Evolutionary conservation across 2,797 vertebrate genomes (phyloP), one percentile per base, ranked within the genome.

Genomic region (Coilia nasus): DNA sequence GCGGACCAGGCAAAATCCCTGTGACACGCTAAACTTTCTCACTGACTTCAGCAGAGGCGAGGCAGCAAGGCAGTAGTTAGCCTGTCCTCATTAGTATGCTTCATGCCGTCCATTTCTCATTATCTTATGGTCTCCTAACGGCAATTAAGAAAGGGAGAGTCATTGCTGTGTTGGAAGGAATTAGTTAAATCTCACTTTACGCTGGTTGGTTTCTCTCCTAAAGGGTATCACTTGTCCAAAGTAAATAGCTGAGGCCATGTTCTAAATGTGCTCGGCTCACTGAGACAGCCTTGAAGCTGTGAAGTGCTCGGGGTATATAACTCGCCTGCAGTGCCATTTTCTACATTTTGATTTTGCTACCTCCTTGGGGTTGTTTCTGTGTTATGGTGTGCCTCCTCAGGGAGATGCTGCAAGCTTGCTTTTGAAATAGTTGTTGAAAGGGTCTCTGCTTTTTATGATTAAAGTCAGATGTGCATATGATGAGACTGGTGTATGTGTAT

Each of bases 31-130:
- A 44, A 31, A 78, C 71, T 78, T 54, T 54, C 71, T n/a, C 6
- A 78, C 31, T 78, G 71, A 78, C 71, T 78, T 78, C n/a, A 78
- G 19, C 71, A 78, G 31, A 21, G 7, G 71, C 19, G 17, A 17
- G 1, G 2, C 71, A 78, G 71, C 17, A 5, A 78, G 71, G 35
- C 71, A 17, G 35, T 78, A 21, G 67, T 75, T 75, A 41, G 41
- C 71, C 71, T 78, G 17, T 44, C 17, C 71, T 78, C 31, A 78
- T 78, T 25, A 78, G 71, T 78, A 78, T 78, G 71, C 71, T 35
- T 41, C 19, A 78, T 21, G 17, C 31, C 31, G 19, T 78, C 35
- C 35, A 78, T 17, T 19, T 41, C 71, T 17, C 71, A 44, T 78
- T 78, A 78, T 78, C 31, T 78, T 19, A 75, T 7, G 17, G 28